These are phyloP conservation scores for Danio choprae DNA, from an alignment of 2,797 vertebrate genomes.

Conservation along the genomic window DNA sequence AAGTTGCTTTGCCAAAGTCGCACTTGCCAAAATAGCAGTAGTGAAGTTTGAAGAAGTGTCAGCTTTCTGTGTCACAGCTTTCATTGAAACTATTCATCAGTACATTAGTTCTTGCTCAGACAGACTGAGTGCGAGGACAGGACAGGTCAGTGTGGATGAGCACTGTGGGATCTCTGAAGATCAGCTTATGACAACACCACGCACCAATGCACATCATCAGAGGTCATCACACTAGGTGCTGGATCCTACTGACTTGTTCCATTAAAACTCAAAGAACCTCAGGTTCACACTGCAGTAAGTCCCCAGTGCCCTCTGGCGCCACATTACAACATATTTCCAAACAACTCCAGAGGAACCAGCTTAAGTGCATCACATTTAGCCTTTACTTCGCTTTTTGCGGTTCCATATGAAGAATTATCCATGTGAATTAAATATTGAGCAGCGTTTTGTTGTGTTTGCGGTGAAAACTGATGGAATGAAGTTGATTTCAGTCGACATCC, in stretches of 20 bases:
- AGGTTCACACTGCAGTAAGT: slow-evolving; percentile 13
- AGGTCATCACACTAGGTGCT: slow-evolving; percentile 42
- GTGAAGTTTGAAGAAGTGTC: not conserved
- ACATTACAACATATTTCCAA: not conserved
- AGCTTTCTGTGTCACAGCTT: not conserved
- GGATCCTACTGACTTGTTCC: slow-evolving; percentile 49
- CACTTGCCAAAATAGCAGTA: not conserved
- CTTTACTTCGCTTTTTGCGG: not conserved
- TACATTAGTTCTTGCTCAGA: not conserved
- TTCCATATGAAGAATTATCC: not conserved
- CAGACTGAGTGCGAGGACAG: slow-evolving; percentile 10
- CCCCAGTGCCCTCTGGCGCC: slow-evolving; percentile 9
- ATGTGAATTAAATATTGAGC: not conserved
- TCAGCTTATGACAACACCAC: slow-evolving; percentile 37
- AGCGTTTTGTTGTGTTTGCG: not conserved
- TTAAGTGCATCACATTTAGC: slow-evolving; percentile 24
- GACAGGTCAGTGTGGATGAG: slow-evolving; percentile 35
- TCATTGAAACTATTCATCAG: slow-evolving; percentile 11
- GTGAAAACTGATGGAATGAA: slow-evolving; percentile 10
- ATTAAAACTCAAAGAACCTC: slow-evolving; percentile 40
- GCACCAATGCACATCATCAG: slow-evolving; percentile 46
- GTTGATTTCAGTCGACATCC: not conserved
- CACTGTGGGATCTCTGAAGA: slow-evolving; percentile 45
- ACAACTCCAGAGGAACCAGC: not conserved
- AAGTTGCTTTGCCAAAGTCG: not conserved